phyloP scores from a whole-genome alignment of 2,888 invertebrate species.

The Bimastos eiseni region DNA sequence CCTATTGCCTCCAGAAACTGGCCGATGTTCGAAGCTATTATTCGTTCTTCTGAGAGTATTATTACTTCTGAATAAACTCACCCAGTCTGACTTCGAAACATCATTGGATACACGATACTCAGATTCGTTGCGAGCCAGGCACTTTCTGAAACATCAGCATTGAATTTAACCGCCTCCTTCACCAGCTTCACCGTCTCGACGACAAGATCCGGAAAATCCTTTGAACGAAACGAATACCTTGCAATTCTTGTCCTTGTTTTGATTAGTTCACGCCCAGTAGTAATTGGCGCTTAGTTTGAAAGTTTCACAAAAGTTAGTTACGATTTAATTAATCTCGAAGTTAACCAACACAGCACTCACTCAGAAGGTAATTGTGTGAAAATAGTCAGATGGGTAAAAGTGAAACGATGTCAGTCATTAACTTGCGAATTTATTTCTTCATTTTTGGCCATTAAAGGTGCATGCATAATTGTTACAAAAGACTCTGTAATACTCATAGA shows the following conservation, averaged over 20 bases:
- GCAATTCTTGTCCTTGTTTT: neutral
- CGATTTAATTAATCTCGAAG: too few species aligned
- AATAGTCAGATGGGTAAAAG: too few species aligned
- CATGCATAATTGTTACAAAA: too few species aligned
- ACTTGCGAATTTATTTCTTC: too few species aligned
- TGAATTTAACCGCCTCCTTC: slow-evolving; percentile 8
- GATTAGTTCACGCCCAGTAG: neutral
- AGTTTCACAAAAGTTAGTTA: neutral
- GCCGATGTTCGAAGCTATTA: neutral
- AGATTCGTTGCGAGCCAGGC: neutral
- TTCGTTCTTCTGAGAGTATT: too few species aligned
- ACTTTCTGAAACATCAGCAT: slow-evolving; percentile 21
- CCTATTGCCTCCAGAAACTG: neutral
- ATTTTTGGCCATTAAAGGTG: too few species aligned
- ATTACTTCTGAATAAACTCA: neutral
- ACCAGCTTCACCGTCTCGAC: neutral
- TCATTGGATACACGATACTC: neutral
- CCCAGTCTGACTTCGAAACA: slow-evolving; percentile 10
- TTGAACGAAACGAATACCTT: neutral
- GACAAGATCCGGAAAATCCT: neutral
- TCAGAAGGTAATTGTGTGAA: too few species aligned
- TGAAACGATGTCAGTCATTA: too few species aligned
- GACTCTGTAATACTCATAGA: too few species aligned
- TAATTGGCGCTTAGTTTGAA: neutral
- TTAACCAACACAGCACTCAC: too few species aligned